phyloP scores from a whole-genome alignment of 1,140 invertebrate species.

The Pachypsylla venusta region DNA sequence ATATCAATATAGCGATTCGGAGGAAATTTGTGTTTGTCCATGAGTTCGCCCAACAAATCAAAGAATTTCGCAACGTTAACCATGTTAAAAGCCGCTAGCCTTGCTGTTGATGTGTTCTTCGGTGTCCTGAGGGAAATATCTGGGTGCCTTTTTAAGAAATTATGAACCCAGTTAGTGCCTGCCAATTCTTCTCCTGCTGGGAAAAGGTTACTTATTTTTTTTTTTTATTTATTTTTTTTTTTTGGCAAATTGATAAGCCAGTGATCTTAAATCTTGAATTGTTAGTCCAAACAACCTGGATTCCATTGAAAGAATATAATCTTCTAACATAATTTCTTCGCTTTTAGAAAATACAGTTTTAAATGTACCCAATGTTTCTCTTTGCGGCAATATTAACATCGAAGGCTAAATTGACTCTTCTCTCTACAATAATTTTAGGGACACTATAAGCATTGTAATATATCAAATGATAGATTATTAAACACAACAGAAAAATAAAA shows the following conservation, averaged over 20 bases:
- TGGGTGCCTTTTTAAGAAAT: neutral
- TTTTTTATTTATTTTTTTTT: no score
- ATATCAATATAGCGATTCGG: no score
- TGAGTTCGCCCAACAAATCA: neutral
- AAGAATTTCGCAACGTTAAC: neutral
- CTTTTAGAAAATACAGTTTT: neutral
- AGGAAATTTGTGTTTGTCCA: no score
- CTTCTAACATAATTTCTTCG: neutral
- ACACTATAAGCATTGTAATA: neutral
- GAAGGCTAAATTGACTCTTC: neutral
- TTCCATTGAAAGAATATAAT: neutral
- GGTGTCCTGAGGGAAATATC: neutral
- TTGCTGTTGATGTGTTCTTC: neutral
- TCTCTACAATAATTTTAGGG: neutral
- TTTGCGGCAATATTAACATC: no score
- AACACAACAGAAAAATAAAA: no score
- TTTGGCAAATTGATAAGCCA: conserved; percentile 6
- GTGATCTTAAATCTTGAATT: neutral
- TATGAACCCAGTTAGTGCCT: neutral
- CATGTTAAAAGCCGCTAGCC: neutral
- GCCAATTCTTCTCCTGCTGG: neutral
- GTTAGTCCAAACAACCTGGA: neutral
- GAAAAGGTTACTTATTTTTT: neutral
- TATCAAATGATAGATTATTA: no score
- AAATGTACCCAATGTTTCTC: neutral